phyloP scores from a whole-genome alignment of 2,888 invertebrate genomes.

The Melinaea marsaeus region DNA sequence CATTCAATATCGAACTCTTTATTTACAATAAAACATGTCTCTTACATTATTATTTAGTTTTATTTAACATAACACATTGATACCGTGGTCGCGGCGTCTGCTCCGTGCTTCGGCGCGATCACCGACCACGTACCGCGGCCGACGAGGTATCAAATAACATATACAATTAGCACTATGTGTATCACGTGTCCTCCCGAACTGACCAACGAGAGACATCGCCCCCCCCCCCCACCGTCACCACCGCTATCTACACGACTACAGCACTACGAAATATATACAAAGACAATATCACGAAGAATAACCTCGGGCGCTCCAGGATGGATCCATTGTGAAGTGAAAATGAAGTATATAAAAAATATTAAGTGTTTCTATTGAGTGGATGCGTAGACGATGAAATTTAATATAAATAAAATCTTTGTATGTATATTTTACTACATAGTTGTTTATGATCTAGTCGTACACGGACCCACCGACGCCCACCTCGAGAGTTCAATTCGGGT shows the following conservation, averaged over 20 bases:
- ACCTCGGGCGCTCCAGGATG: too few species aligned
- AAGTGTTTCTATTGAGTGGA: too few species aligned
- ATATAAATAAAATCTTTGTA: too few species aligned
- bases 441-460: not conserved
- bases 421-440: too few species aligned
- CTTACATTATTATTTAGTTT: conserved; percentile 37
- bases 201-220: conserved; percentile 15
- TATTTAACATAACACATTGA: conserved; percentile 20
- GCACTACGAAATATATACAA: conserved; percentile 19
- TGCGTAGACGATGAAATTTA: too few species aligned
- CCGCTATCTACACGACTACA: conserved; percentile 23
- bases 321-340: too few species aligned
- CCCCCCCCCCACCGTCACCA: conserved; percentile 9
- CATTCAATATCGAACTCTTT: conserved; percentile 38
- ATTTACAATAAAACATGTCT: conserved; percentile 50
- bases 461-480: too few species aligned
- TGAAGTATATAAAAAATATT: too few species aligned
- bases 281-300: not conserved
- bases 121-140: too few species aligned
- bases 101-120: too few species aligned
- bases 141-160: conserved; percentile 14
- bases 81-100: conserved; percentile 1
- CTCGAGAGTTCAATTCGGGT: too few species aligned
- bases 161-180: conserved; percentile 24
- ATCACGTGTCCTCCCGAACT: conserved; percentile 19